Conservation (phyloP, 2,888 invertebrate genomes). For the Cheilosia impressa region DNA sequence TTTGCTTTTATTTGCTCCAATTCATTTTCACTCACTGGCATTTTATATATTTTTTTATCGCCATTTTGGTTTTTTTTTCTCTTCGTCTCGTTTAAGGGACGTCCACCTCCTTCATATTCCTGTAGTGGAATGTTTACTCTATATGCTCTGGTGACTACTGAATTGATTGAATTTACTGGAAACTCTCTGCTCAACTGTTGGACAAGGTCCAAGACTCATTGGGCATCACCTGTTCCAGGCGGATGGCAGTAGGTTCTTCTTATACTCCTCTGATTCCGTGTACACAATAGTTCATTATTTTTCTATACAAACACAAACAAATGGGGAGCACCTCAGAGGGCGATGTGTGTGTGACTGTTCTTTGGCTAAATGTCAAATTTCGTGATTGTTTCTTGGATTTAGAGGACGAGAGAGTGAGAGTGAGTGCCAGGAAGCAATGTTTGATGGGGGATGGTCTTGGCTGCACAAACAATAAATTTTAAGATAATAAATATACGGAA, state of each 20-base stretch:
- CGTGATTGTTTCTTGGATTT: constrained; percentile 35
- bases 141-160: constrained; percentile 66
- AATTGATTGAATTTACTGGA: constrained; percentile 74
- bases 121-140: constrained; percentile 69
- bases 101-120: constrained; percentile 62
- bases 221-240: constrained; percentile 68
- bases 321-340: constrained; percentile 9
- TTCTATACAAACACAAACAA: constrained; percentile 55
- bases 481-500: too few relatives aligned
- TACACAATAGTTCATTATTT: constrained; percentile 71
- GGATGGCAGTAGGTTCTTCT: constrained; percentile 16
- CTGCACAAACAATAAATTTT: too few relatives aligned
- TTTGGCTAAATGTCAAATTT: constrained; percentile 66
- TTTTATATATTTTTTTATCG: constrained; percentile 35
- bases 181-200: constrained; percentile 47
- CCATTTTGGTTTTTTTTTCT: background rate
- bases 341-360: constrained; percentile 28
- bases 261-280: constrained; percentile 1
- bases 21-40: constrained; percentile 59
- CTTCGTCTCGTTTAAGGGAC: constrained; percentile 58
- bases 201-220: constrained; percentile 67
- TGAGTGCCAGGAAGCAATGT: too few relatives aligned
- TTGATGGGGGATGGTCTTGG: too few relatives aligned
- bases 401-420: too few relatives aligned
- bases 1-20: constrained; percentile 73